Evolutionary conservation across 2,888 invertebrate species (phyloP).

Genomic region (Andrena marginata): DNA sequence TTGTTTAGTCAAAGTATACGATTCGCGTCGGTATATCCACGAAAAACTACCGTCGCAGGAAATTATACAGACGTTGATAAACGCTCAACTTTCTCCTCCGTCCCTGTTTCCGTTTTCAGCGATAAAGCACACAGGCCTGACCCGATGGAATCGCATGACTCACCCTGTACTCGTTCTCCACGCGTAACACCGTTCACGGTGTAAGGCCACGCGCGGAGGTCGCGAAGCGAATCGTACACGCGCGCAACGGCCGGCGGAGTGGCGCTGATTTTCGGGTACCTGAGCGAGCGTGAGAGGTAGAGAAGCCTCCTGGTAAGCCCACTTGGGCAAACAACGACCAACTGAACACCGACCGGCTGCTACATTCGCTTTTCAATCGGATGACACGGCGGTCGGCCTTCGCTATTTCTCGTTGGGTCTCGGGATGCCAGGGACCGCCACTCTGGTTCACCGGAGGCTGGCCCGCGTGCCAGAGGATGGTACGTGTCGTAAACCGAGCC

Average conservation of each 20-base stretch:
- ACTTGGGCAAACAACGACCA: conserved; percentile 76
- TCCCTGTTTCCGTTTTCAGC: neutral
- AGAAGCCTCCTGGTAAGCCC: conserved; percentile 40
- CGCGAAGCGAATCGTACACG: conserved; percentile 8
- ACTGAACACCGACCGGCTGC: conserved; percentile 76
- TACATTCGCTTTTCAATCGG: conserved; percentile 82
- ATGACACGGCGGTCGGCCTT: conserved; percentile 79
- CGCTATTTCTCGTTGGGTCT: conserved; percentile 70
- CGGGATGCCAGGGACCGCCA: conserved; percentile 55
- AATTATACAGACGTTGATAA: neutral
- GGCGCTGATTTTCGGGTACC: conserved; percentile 41
- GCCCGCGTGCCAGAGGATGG: conserved; percentile 35
- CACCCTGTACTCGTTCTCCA: conserved; percentile 1
- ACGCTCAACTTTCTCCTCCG: neutral
- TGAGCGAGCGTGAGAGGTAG: conserved; percentile 39
- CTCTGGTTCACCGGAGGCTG: conserved; percentile 45
- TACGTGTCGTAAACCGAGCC: conserved; percentile 50
- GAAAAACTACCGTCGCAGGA: no score
- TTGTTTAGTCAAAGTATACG: no score
- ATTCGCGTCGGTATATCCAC: no score
- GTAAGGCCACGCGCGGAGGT: neutral
- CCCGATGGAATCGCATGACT: neutral
- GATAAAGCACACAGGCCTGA: neutral
- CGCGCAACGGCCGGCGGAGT: neutral
- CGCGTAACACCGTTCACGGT: neutral